Conservation (phyloP, 2,888 invertebrate species). For the Malthinus seriepunctatus region DNA sequence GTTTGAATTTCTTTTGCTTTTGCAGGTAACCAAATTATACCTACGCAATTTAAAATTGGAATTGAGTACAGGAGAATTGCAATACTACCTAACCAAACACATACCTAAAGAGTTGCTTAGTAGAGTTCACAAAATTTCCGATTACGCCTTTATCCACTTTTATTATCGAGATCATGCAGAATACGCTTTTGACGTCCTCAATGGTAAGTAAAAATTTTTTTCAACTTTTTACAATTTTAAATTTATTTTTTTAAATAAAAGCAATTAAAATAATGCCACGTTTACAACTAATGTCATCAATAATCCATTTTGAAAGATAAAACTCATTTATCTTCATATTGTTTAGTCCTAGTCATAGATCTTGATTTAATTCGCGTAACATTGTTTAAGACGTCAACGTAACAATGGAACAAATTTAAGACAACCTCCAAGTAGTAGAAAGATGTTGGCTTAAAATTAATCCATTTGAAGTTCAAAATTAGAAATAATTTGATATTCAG, state of each 20-base stretch:
- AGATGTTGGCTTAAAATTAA: background rate
- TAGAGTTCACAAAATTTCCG: constrained; percentile 60
- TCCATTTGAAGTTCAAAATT: too few species aligned
- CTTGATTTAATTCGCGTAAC: too few species aligned
- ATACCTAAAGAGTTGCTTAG: constrained; percentile 37
- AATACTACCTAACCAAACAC: background rate
- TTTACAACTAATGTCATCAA: too few species aligned
- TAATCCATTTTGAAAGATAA: too few species aligned
- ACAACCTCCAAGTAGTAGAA: background rate
- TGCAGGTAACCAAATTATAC: constrained; percentile 1
- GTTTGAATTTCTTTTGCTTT: too few species aligned
- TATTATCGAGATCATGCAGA: constrained; percentile 55
- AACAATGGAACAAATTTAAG: too few species aligned
- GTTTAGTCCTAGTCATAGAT: too few species aligned
- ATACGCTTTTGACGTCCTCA: constrained; percentile 42
- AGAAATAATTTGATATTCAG: too few species aligned
- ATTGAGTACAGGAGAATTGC: background rate
- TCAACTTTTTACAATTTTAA: background rate
- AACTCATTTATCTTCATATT: too few species aligned
- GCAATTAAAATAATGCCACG: too few species aligned
- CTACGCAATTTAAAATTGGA: background rate
- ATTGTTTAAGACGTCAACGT: too few species aligned
- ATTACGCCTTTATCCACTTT: constrained; percentile 65
- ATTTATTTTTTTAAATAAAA: background rate
- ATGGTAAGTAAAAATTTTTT: constrained; percentile 36